Base-by-base conservation (phyloP, 2,113 vertebrate genomes). In the Craseonycteris thonglongyai region DNA sequence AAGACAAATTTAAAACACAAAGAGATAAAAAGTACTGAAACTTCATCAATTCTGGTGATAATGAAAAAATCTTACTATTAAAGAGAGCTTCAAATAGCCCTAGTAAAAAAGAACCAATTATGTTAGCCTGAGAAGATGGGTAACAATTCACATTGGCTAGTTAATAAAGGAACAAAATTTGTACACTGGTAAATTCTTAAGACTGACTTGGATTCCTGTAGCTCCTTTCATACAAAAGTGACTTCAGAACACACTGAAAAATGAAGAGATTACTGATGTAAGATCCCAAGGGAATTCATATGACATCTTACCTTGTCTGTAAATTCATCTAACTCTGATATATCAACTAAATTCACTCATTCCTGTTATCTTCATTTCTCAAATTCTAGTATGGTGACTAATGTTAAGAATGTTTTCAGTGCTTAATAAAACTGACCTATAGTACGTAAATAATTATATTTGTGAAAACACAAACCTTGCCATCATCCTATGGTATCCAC, bases 201-300 rank as follows among this genome's bases (percentile, higher is more conserved):
- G 42, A 89, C 78, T 69, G 56, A 72, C 22, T 75, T 87, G 58
- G 58, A 93, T 93, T 96, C 63, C 75, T 90, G 0, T 59, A 87
- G 75, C 47, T 91, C 63, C 58, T 75, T 92, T 93, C 86, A 93
- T 93, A 94, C 94, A 87, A 84, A 93, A 93, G 35, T 80, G 90
- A 96, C 54, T 93, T 87, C 51, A 79, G 87, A 63, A 61, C 26
- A 80, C 24, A 74, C n/a, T 87, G 95, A 88, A 84, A 95, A 96
- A 97, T 84, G 65, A 96, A 91, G 83, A 74, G 65, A 76, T 88
- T 84, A 72, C 71, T 80, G 90, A 93, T 88, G 54, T 22, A 42
- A 21, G 28, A 76, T 92, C 88, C 84, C 74, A 86, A 65, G 49
- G 80, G 86, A 96, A 88, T 61, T 91, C 40, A 91, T n/a, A 51